Percentiles rank a stretch among this genome's conserved stretches.
Evolutionary conservation across 1,140 invertebrate genomes (phyloP).

Genomic region (Drosophila pseudoobscura): DNA sequence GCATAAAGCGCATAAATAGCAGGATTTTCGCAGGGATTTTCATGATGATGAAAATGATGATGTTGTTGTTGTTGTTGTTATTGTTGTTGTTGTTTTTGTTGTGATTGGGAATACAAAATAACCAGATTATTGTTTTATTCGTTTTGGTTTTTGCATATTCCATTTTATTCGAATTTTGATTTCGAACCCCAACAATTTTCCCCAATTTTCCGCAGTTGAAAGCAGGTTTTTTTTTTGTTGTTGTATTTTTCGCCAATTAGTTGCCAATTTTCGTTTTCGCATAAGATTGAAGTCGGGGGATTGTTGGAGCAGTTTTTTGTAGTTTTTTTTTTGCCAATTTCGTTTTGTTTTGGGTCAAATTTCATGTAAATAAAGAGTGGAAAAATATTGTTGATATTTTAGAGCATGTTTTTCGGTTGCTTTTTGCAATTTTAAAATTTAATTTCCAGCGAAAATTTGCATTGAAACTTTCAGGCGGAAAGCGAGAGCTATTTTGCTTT

Average conservation of each 20-base stretch:
- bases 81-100: conserved; percentile 59
- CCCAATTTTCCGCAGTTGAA: conserved; percentile 36
- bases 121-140: conserved; percentile 50
- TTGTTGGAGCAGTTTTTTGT: conserved; percentile 19
- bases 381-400: conserved; percentile 40
- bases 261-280: conserved; percentile 56
- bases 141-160: conserved; percentile 42
- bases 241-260: conserved; percentile 65
- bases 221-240: conserved; percentile 16
- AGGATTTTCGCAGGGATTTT: conserved; percentile 65
- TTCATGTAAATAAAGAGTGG: conserved; percentile 65
- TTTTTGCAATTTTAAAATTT: conserved; percentile 24
- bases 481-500: conserved; percentile 40
- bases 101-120: conserved; percentile 29
- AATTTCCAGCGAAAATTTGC: conserved; percentile 10
- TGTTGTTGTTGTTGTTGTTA: conserved; percentile 44
- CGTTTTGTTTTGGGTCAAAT: conserved; percentile 43
- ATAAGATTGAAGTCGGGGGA: conserved; percentile 27
- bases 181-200: conserved; percentile 45
- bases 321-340: conserved; percentile 53
- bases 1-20: conserved; percentile 74
- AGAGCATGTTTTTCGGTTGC: conserved; percentile 20
- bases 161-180: conserved; percentile 47
- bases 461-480: conserved; percentile 34
- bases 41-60: conserved; percentile 62